phyloP scores from a whole-genome alignment of 2,113 vertebrate species.

The Myiagra hebetior region DNA sequence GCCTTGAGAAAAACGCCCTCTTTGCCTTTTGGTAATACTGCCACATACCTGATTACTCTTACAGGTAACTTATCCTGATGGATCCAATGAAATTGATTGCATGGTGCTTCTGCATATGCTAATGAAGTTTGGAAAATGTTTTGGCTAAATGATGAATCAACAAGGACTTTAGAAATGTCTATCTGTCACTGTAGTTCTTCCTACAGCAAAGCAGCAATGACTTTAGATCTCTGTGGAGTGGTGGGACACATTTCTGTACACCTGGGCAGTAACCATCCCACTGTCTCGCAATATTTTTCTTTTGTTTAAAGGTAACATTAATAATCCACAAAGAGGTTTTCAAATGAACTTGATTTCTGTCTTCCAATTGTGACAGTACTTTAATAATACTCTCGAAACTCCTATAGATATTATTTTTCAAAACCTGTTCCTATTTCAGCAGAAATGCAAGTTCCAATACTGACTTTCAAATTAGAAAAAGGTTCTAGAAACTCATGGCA shows the following conservation, averaged over 20 bases:
- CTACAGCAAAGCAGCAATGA: fast-evolving
- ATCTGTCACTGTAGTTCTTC: neutral
- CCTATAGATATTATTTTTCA: neutral
- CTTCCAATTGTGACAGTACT: neutral
- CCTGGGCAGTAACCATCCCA: neutral
- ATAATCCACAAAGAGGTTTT: neutral
- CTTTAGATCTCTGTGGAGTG: neutral
- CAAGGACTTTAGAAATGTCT: neutral
- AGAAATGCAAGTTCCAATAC: neutral
- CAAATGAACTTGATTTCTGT: neutral
- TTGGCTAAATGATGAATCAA: neutral
- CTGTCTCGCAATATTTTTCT: neutral
- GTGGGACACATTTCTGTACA: neutral
- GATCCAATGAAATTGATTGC: neutral
- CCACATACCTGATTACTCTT: neutral
- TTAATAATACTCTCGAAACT: neutral
- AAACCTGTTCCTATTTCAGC: neutral
- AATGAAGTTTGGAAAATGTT: neutral
- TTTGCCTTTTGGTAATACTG: neutral
- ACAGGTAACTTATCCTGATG: neutral
- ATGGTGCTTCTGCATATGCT: neutral
- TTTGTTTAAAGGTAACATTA: neutral
- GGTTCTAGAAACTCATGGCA: neutral
- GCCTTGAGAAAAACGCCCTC: neutral
- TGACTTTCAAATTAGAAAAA: neutral